Conservation (phyloP, 2,797 vertebrate genomes). For the Danio kyathit region DNA sequence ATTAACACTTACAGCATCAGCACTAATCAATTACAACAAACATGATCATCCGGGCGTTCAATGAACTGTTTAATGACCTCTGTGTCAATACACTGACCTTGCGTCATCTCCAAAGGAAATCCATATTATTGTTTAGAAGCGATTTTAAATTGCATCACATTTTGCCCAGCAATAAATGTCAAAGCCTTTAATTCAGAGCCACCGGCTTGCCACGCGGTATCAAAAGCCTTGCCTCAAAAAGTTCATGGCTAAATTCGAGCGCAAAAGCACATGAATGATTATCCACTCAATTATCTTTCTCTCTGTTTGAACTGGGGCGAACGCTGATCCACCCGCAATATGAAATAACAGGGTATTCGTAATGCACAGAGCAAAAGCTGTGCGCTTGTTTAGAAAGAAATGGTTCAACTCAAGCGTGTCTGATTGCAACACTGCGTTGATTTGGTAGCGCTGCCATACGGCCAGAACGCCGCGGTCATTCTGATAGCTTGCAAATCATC, state of each 20-base stretch:
- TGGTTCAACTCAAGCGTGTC: conserved; percentile 36
- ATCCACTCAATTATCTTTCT: conserved; percentile 45
- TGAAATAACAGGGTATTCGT: conserved; percentile 48
- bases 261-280: conserved; percentile 36
- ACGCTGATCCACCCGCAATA: conserved; percentile 36
- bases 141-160: conserved; percentile 23
- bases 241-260: background rate
- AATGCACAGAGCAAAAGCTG: conserved; percentile 31
- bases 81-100: conserved; percentile 21
- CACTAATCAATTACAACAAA: conserved; percentile 19
- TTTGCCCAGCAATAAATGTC: conserved; percentile 15
- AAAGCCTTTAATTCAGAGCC: conserved; percentile 9
- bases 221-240: conserved; percentile 22
- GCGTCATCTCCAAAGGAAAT: conserved; percentile 18
- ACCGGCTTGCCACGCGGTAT: background rate
- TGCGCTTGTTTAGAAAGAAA: conserved; percentile 28
- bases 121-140: conserved; percentile 8
- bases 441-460: conserved; percentile 31
- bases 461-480: conserved; percentile 40
- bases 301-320: conserved; percentile 36
- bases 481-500: conserved; percentile 37
- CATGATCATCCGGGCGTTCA: background rate
- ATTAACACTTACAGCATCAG: conserved; percentile 17
- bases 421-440: conserved; percentile 46
- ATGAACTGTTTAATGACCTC: conserved; percentile 21